Evolutionary conservation across 2,113 vertebrate genomes (phyloP).

Genomic region (Phoxinus phoxinus): DNA sequence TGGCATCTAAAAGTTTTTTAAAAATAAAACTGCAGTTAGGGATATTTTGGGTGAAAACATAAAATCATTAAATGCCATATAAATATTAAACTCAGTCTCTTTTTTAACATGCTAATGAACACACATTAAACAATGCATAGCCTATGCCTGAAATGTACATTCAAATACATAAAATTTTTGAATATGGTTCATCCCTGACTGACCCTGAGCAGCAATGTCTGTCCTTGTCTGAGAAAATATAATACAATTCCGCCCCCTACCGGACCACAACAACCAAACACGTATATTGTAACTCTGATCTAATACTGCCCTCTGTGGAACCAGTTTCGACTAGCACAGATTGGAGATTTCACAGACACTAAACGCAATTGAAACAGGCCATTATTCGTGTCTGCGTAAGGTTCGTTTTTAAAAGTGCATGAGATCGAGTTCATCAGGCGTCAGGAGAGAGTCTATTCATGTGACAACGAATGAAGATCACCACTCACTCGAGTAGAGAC

Average conservation of each 20-base stretch:
- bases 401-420: background rate
- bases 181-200: background rate
- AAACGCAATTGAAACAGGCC: slow-evolving; percentile 1
- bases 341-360: slow-evolving; percentile 14
- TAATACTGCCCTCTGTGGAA: slow-evolving; percentile 62
- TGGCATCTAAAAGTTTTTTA: background rate
- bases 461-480: slow-evolving; percentile 21
- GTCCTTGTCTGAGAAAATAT: background rate
- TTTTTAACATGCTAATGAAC: background rate
- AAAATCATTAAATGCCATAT: background rate
- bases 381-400: background rate
- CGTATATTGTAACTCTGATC: background rate
- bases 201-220: background rate
- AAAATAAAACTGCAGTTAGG: background rate
- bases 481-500: background rate
- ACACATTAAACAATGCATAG: background rate
- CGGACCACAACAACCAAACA: background rate
- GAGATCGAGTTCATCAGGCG: background rate
- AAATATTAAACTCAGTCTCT: background rate
- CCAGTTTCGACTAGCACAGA: background rate
- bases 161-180: background rate
- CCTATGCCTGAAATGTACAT: background rate
- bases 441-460: background rate
- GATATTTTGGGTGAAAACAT: background rate
- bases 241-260: background rate